Evolutionary conservation across 2,888 invertebrate species (phyloP).

Genomic region (Clitarchus hookeri): DNA sequence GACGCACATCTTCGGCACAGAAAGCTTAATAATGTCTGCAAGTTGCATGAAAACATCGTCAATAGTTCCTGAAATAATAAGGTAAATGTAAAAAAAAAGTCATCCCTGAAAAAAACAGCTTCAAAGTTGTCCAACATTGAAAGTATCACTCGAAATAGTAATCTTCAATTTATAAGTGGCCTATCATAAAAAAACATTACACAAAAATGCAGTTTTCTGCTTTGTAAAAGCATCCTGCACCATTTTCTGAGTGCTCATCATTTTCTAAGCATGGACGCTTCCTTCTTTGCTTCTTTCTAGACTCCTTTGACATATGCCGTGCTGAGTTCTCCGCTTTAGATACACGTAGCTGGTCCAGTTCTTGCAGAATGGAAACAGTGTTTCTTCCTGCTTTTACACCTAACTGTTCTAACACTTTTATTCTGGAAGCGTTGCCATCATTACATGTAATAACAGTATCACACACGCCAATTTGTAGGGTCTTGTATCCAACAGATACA

Average conservation of each 20-base stretch:
- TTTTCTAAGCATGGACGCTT: background rate
- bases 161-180: no score
- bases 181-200: no score
- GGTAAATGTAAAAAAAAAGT: no score
- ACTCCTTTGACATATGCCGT: background rate
- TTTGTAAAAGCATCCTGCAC: background rate
- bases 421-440: slow-evolving; percentile 20
- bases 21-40: no score
- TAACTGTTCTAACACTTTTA: background rate
- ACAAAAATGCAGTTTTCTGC: no score
- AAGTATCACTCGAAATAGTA: no score
- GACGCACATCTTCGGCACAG: no score
- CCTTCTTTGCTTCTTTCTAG: background rate
- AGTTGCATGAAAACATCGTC: no score
- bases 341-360: background rate
- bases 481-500: no score
- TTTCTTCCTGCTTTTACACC: background rate
- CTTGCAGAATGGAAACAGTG: background rate
- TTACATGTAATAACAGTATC: slow-evolving; percentile 37
- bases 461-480: slow-evolving; percentile 30
- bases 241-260: background rate
- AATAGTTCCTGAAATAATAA: background rate
- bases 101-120: no score
- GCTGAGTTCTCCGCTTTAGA: background rate
- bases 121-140: background rate